These are phyloP conservation scores for Coelopa frigida DNA, from an alignment of 1,140 invertebrate species.

Conservation along the genomic window DNA sequence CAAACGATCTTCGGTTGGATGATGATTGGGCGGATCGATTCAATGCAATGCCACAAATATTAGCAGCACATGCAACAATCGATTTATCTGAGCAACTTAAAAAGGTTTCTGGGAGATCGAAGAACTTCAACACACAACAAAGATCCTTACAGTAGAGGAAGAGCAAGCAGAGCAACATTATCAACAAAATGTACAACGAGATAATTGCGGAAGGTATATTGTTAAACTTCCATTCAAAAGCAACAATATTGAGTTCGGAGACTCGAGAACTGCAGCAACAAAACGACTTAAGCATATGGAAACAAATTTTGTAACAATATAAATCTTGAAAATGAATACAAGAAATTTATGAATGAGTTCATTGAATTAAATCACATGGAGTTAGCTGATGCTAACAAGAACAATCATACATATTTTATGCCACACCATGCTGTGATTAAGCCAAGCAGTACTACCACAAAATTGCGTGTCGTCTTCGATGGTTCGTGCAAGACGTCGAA, in stretches of 20 bases:
- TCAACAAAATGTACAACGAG: background rate
- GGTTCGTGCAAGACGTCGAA: conserved; percentile 17
- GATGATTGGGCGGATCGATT: too few relatives aligned
- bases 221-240: conserved; percentile 1
- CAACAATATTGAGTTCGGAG: background rate
- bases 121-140: too few relatives aligned
- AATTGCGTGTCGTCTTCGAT: conserved; percentile 28
- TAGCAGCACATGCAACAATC: too few relatives aligned
- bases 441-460: conserved; percentile 27
- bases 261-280: conserved; percentile 1
- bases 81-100: too few relatives aligned
- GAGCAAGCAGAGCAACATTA: conserved; percentile 4
- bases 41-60: too few relatives aligned
- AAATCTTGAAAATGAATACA: conserved; percentile 1
- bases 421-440: conserved; percentile 36
- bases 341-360: conserved; percentile 13
- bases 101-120: too few relatives aligned
- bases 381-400: background rate
- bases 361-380: conserved; percentile 11
- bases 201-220: conserved; percentile 1
- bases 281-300: conserved; percentile 4
- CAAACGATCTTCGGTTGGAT: too few relatives aligned
- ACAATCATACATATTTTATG: conserved; percentile 13
- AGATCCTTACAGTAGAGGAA: conserved; percentile 2
- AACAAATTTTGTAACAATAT: conserved; percentile 2